Conservation (phyloP, 2,797 vertebrate genomes). For the Falco concolor region DNA sequence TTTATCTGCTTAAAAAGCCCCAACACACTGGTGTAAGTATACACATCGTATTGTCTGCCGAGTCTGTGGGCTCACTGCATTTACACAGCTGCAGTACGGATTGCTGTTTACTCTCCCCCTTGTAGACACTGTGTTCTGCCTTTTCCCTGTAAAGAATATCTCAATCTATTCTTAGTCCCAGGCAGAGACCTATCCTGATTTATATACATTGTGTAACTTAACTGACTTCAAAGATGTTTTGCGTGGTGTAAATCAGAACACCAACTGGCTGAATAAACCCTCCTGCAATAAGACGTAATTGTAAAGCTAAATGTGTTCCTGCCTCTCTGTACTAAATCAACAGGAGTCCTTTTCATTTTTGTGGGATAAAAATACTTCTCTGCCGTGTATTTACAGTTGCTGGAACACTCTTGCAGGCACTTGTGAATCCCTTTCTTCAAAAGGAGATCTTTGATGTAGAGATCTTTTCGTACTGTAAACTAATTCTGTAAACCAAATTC, state of each 20-base stretch:
- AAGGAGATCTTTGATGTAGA: background rate
- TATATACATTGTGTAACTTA: background rate
- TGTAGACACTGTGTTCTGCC: background rate
- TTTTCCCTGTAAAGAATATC: background rate
- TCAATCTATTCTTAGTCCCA: background rate
- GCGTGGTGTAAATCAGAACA: background rate
- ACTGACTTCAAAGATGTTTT: conserved; percentile 1
- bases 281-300: background rate
- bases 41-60: background rate
- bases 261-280: background rate
- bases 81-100: conserved; percentile 17
- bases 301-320: conserved; percentile 23
- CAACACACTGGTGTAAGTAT: background rate
- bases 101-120: background rate
- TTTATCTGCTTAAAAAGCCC: background rate
- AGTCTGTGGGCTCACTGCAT: background rate
- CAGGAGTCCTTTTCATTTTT: background rate
- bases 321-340: background rate
- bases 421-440: background rate
- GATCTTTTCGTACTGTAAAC: background rate
- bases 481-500: background rate
- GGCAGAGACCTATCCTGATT: background rate
- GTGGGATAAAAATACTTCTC: background rate
- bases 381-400: background rate
- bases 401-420: background rate